A percentile compares a stretch with the other conserved stretches of the same genome.
Conservation (phyloP, 2,797 vertebrate genomes). For the Pangasius djambal region DNA sequence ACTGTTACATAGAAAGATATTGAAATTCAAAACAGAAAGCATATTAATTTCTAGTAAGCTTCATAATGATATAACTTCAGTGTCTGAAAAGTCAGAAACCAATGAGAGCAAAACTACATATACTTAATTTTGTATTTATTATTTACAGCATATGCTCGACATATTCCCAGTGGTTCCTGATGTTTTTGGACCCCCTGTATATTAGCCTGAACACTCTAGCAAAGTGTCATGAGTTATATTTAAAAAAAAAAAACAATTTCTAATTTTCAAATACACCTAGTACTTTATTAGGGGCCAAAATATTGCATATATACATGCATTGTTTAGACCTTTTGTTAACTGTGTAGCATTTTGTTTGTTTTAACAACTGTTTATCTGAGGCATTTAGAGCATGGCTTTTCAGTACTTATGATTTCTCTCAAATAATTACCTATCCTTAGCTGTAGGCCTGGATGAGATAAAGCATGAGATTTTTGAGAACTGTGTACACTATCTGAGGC, state of each 20-base stretch:
- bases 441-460: constrained; percentile 22
- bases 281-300: neutral
- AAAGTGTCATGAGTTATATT: neutral
- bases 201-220: neutral
- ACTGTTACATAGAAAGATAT: neutral
- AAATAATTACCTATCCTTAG: neutral
- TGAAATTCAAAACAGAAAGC: neutral
- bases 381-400: neutral
- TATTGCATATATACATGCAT: neutral
- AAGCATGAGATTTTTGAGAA: constrained; percentile 53
- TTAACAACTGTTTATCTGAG: no score
- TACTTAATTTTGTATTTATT: neutral
- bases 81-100: neutral
- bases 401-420: neutral
- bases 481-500: constrained; percentile 49
- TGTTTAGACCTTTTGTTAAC: neutral
- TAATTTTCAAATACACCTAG: neutral
- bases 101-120: neutral
- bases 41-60: neutral
- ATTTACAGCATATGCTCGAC: neutral
- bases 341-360: neutral
- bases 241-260: neutral
- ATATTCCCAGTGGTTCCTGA: neutral
- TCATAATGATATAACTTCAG: neutral
- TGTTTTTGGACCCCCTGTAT: neutral